Base-by-base conservation (phyloP, 2,797 vertebrate genomes). In the Potorous gilbertii region DNA sequence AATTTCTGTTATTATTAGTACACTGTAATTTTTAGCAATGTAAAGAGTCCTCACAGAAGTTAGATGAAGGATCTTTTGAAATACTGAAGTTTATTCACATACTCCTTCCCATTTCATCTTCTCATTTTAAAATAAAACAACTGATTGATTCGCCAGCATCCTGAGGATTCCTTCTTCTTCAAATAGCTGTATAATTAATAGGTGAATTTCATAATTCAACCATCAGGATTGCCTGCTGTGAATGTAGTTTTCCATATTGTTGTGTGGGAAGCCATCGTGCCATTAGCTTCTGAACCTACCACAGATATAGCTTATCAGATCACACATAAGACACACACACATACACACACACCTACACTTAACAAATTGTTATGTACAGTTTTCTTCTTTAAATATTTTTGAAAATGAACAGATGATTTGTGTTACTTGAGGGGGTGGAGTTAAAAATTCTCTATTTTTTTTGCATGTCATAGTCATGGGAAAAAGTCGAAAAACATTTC, bases 211-310 rank as follows among this genome's bases (percentile, higher is more conserved):
- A 62, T 40, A 94, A 50, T 91, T 93, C 55, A 96, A 95, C 97
- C 97, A 97, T 97, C 93, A 96, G 97, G 97, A 94, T 93, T 95
- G 95, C 96, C 97, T 97, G 93, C 94, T 96, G 96, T 46, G 90
- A 94, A 95, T 93, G 95, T 94, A 95, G 92, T 95, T 97, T 91
- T 96, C 97, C 97, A 97, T 96, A 97, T 96, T 97, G 97, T 90
- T 96, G 97, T 95, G 97, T 98, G 92, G 98, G 98, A 97, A 97
- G 98, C 55, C 89, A 94, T 98, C 98, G 96, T 98, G 98, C 97
- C 93, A 97, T 57, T 94, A 96, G 28, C 92, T 95, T 94, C 97
- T 94, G 95, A 96, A 74, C 93, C 55, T 14, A 90, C 95, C 95
- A 94, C 96, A 97, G 95, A 98, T 98, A 98, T 97, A 98, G 97